phyloP scores from a whole-genome alignment of 1,140 invertebrate genomes.

The Nasonia vitripennis region DNA sequence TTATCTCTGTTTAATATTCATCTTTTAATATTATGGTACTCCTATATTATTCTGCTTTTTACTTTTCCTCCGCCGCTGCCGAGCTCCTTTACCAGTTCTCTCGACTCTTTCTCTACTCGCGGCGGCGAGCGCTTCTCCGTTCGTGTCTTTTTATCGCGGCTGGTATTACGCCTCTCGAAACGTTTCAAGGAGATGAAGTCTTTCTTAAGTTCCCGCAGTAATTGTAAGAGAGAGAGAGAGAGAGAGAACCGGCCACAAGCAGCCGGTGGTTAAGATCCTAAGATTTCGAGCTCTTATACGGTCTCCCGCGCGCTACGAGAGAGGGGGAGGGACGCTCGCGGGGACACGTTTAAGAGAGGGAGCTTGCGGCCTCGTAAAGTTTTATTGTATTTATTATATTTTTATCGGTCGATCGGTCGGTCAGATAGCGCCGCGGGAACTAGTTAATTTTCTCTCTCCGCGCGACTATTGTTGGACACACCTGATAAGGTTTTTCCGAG shows the following conservation, averaged over 20 bases:
- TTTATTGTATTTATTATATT: constrained; percentile 18
- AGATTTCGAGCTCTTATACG: neutral
- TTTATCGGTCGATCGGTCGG: neutral
- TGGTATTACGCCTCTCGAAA: constrained; percentile 43
- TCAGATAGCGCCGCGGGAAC: neutral
- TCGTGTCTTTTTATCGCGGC: constrained; percentile 34
- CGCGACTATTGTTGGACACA: no score
- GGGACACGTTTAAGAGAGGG: neutral
- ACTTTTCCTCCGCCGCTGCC: neutral
- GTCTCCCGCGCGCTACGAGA: neutral
- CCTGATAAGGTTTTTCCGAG: no score
- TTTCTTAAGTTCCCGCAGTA: constrained; percentile 36
- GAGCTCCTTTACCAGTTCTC: neutral
- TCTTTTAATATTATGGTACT: neutral
- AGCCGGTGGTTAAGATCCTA: constrained; percentile 24
- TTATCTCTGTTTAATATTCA: constrained; percentile 1
- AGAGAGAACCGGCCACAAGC: neutral
- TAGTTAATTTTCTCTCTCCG: no score
- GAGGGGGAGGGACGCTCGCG: neutral
- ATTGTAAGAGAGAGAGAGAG: constrained; percentile 38
- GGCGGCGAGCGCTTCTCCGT: neutral
- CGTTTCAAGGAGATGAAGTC: constrained; percentile 36
- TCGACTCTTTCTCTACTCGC: neutral
- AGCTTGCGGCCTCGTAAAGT: neutral
- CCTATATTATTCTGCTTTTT: neutral